Base-by-base conservation (phyloP, 2,113 vertebrate species). In the Macrotus californicus region DNA sequence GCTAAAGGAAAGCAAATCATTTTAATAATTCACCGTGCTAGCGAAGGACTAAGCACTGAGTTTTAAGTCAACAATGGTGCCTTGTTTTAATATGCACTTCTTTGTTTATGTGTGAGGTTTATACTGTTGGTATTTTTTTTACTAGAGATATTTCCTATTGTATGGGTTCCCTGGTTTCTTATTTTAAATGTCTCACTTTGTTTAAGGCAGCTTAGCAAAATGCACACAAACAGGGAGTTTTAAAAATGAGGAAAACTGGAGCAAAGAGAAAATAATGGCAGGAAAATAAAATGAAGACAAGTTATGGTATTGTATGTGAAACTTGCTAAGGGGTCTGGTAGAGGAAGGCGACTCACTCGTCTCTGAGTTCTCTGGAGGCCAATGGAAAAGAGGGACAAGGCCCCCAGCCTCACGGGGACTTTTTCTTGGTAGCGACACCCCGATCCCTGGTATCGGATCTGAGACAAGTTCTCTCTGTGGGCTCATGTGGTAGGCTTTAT, bases 121-220 rank as follows among this genome's bases (percentile, higher is more conserved):
- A 91, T 50, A 59, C 1, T 72, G 34, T 70, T 39, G 11, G 2
- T 56, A 64, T 59, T 59, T 82, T 10, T 52, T 54, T 61, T 50
- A 50, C 59, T 70, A n/a, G 46, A n/a, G 93, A 1, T 66, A 72
- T 66, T 91, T 91, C 26, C 24, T 41, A 29, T 69, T 66, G 21
- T 79, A 8, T 72, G 11, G 19, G 54, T 66, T 89, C 34, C 66
- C 48, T 72, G 72, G 7, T 84, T 61, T 88, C 75, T 93, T 36
- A 85, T 94, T 91, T 93, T 84, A 66, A 88, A 39, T 31, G 46
- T 81, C 21, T 96, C 80, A 86, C 18, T 89, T 80, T 72, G 61
- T 87, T 77, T 69, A 90, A 76, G 66, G 43, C n/a, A 86, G 66
- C n/a, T 54, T 87, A 69, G 24, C 31, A 82, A 95, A 61, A 84